Evolutionary conservation across 2,797 vertebrate genomes (phyloP).

Genomic region (Molossus alvarezi): DNA sequence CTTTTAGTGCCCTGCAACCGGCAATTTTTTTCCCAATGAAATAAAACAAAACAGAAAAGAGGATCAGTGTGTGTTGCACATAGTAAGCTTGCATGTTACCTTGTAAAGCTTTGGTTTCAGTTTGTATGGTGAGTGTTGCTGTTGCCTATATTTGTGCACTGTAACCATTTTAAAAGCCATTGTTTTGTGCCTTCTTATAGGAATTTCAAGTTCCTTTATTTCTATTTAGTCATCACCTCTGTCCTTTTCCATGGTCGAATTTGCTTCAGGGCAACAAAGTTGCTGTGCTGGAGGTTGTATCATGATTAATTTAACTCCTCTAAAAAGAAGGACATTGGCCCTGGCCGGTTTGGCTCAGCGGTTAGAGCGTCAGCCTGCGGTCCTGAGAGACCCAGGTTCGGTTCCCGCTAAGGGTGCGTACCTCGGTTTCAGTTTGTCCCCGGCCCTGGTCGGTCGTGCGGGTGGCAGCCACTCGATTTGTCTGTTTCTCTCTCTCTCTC

Average conservation of each 20-base stretch:
- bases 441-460: too few species aligned
- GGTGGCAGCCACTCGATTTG: too few species aligned
- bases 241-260: not conserved
- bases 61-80: not conserved
- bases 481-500: too few species aligned
- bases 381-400: too few species aligned
- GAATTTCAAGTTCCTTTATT: slow-evolving; percentile 22
- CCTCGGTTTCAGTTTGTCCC: too few species aligned
- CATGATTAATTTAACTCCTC: not conserved
- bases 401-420: too few species aligned
- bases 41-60: not conserved
- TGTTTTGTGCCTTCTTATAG: not conserved
- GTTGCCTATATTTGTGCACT: not conserved
- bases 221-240: not conserved
- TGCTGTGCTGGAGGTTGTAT: not conserved
- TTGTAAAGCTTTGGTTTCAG: not conserved
- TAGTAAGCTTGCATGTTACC: not conserved
- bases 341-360: too few species aligned
- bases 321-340: not conserved
- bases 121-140: not conserved
- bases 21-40: not conserved
- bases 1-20: not conserved
- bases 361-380: too few species aligned
- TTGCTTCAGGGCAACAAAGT: not conserved
- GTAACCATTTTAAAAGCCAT: not conserved